Conservation (phyloP, 2,113 vertebrate species). For the Paracanthobrama guichenoti region DNA sequence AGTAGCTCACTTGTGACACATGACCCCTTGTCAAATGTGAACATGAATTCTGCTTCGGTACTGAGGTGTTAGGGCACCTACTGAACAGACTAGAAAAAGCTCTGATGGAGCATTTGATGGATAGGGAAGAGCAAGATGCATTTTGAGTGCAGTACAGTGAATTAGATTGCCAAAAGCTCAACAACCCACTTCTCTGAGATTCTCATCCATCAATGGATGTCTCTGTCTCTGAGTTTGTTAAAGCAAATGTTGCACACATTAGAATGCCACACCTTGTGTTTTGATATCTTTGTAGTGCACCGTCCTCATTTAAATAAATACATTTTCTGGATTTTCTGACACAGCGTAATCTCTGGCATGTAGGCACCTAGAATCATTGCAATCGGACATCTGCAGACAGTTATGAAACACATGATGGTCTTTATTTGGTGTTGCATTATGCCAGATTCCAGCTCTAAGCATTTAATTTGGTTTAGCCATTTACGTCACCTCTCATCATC, state of each 20-base stretch:
- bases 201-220: background rate
- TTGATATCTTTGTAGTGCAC: background rate
- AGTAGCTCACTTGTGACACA: background rate
- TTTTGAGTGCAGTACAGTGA: background rate
- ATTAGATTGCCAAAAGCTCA: background rate
- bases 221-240: background rate
- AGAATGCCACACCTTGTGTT: background rate
- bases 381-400: background rate
- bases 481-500: conserved; percentile 43
- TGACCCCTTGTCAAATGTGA: background rate
- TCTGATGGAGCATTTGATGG: background rate
- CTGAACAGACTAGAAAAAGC: background rate
- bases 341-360: background rate
- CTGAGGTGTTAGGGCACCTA: background rate
- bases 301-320: background rate
- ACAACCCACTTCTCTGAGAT: background rate
- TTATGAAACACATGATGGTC: background rate
- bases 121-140: background rate
- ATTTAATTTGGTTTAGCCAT: conserved; percentile 12
- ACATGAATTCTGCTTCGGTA: background rate
- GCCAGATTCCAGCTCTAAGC: conserved; percentile 17
- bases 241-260: background rate
- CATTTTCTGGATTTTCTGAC: background rate
- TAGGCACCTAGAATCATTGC: background rate
- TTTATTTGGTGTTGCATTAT: background rate